Evolutionary conservation across 2,888 invertebrate species (phyloP).

Genomic region (Synanthedon tipuliformis): DNA sequence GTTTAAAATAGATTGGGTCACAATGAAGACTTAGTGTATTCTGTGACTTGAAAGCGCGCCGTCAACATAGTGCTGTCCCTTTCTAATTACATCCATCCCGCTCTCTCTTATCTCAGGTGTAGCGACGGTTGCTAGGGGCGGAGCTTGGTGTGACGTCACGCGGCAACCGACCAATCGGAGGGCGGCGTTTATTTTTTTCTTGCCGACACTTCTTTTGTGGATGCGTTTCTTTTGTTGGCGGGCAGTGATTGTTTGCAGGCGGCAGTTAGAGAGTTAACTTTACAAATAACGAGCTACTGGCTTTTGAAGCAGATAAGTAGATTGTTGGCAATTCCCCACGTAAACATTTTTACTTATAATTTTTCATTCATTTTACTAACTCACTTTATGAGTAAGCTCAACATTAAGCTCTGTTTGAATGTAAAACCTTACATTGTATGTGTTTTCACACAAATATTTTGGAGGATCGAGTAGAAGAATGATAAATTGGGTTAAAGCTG

Average conservation of each 20-base stretch:
- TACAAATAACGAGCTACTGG: slow-evolving; percentile 31
- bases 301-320: slow-evolving; percentile 10
- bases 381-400: no score
- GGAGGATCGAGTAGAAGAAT: no score
- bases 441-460: no score
- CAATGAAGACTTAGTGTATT: slow-evolving; percentile 13
- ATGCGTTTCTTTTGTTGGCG: slow-evolving; percentile 43
- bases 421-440: no score
- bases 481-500: no score
- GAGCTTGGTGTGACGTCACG: slow-evolving; percentile 54
- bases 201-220: slow-evolving; percentile 41
- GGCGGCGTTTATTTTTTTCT: slow-evolving; percentile 41
- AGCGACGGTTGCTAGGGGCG: slow-evolving; percentile 67
- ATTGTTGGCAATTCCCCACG: neutral
- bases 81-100: slow-evolving; percentile 37
- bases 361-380: no score
- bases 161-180: slow-evolving; percentile 42
- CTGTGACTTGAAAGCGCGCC: slow-evolving; percentile 8
- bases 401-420: no score
- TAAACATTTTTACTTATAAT: no score
- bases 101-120: slow-evolving; percentile 61
- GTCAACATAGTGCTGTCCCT: slow-evolving; percentile 48
- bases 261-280: slow-evolving; percentile 29
- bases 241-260: slow-evolving; percentile 34
- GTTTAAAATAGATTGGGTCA: slow-evolving; percentile 7